Base-by-base conservation (phyloP, 2,888 invertebrate species). In the Rhorus exstirpatorius region DNA sequence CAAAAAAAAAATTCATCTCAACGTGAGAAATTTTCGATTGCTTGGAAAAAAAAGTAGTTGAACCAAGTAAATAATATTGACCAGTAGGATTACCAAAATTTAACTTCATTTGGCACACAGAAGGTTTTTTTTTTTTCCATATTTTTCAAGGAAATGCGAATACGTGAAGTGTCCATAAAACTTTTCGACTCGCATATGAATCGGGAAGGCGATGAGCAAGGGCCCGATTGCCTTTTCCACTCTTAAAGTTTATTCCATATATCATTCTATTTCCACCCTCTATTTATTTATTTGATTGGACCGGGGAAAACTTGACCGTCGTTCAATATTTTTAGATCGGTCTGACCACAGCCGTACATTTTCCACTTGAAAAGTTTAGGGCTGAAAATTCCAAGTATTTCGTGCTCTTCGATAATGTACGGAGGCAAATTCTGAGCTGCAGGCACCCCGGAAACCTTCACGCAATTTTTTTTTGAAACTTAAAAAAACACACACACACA, bases 261-360 rank as follows among this genome's bases (percentile, higher is more conserved):
- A 65, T 12, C 72, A 24, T 38, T 61, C 60, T 14, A 44, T 53
- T 53, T 31, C 60, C 38, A 58, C 46, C 63, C 41, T 14, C 19
- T 19, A 41, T 58, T 76, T 65, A 46, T 26, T 60, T 38, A 21
- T 58, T 71, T 41, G 58, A 71, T 81, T 70, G 3, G 31, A 44
- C 53, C 12, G 3, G 53, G 17, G 7, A 41, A 53, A 61, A 79
- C 46, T 68, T 38, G 55, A 70, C 46, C 63, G 61, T 49, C 26
- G 35, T 10, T 17, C 14, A 35, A 19, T 3, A 41, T 63, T 14
- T 49, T 38, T 35, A 12, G 26, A 60, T n/a, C 4, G 0, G 68
- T 67, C 67, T 67, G 49, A 61, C 8, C 70, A 19, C 10, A 51
- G 17, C 12, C 58, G 17, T 8, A 19, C 38, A 0, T 58, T 51